Conservation (phyloP, 2,888 invertebrate genomes). For the Melanostoma mellinum region DNA sequence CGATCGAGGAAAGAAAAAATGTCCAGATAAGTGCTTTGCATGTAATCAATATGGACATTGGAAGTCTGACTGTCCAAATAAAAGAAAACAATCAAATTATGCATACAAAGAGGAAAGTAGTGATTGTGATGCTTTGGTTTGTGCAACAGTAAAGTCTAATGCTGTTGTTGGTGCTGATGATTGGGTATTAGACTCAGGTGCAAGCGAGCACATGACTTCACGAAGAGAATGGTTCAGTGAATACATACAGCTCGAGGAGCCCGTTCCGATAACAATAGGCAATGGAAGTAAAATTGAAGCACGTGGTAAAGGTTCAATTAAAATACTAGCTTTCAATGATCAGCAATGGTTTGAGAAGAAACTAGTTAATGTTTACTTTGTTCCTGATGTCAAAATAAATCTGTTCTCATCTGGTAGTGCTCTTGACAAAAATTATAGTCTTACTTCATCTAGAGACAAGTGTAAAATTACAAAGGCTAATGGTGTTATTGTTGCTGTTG, state of each 20-base stretch:
- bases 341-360: background rate
- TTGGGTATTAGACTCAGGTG: conserved; percentile 47
- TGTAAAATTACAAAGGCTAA: conserved; percentile 38
- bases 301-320: conserved; percentile 41
- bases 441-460: conserved; percentile 19
- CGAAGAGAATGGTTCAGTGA: conserved; percentile 36
- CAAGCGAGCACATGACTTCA: conserved; percentile 48
- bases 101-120: conserved; percentile 4
- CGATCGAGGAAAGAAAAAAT: background rate
- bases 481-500: conserved; percentile 31
- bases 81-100: conserved; percentile 17
- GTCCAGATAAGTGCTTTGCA: conserved; percentile 29
- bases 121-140: conserved; percentile 29
- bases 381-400: conserved; percentile 56
- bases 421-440: conserved; percentile 35
- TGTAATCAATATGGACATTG: conserved; percentile 13
- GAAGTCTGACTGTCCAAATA: background rate
- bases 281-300: conserved; percentile 54
- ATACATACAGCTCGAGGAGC: conserved; percentile 18
- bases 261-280: conserved; percentile 43
- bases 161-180: conserved; percentile 21
- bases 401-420: conserved; percentile 43
- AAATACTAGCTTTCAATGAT: conserved; percentile 53
- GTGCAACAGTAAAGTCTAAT: conserved; percentile 16
- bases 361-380: conserved; percentile 25